phyloP scores from a whole-genome alignment of 2,888 invertebrate species.

The Eupsilia transversa region DNA sequence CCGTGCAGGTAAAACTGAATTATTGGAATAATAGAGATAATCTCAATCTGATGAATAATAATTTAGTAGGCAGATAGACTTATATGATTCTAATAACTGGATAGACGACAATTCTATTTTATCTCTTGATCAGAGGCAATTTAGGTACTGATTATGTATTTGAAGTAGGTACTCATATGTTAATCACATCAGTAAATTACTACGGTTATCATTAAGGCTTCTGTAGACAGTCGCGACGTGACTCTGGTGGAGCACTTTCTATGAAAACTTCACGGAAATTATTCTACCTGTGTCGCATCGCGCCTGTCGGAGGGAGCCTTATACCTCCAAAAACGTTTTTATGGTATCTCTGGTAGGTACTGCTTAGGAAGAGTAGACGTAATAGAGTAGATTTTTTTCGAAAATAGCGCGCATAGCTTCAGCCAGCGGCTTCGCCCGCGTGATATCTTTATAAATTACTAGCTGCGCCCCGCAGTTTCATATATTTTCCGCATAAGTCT shows the following conservation, averaged over 20 bases:
- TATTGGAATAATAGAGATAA: conserved; percentile 28
- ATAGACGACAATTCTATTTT: background rate
- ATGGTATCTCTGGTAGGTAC: too few species aligned
- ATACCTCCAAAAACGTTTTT: too few species aligned
- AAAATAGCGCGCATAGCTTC: background rate
- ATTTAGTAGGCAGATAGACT: conserved; percentile 12
- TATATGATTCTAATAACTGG: conserved; percentile 14
- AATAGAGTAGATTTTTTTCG: too few species aligned
- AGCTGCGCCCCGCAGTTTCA: too few species aligned
- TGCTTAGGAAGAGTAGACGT: background rate
- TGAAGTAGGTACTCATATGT: background rate
- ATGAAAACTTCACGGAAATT: too few species aligned
- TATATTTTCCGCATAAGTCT: too few species aligned
- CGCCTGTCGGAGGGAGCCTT: too few species aligned
- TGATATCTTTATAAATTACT: too few species aligned
- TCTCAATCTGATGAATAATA: conserved; percentile 39
- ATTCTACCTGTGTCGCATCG: too few species aligned
- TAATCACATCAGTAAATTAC: conserved; percentile 1
- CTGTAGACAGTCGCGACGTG: too few species aligned
- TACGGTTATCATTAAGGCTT: background rate
- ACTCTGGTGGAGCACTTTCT: too few species aligned
- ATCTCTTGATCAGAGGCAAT: conserved; percentile 22
- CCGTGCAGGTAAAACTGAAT: conserved; percentile 25
- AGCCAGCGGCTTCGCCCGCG: too few species aligned
- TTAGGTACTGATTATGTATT: background rate